phyloP scores from a whole-genome alignment of 1,140 invertebrate genomes.

The Danaus plexippus region DNA sequence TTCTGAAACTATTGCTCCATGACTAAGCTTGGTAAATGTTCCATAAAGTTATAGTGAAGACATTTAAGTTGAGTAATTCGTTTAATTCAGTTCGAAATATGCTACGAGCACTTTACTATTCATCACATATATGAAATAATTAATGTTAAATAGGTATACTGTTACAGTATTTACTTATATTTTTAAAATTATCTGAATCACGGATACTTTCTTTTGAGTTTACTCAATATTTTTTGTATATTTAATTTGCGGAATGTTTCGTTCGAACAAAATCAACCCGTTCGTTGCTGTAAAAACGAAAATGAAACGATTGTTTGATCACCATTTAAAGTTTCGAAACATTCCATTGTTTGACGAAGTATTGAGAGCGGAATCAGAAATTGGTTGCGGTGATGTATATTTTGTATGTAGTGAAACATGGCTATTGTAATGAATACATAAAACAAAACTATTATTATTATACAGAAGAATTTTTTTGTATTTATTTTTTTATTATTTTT shows the following conservation, averaged over 20 bases:
- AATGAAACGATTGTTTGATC: conserved; percentile 52
- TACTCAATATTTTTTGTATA: too few species aligned
- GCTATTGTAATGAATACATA: conserved; percentile 1
- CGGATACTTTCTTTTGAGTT: too few species aligned
- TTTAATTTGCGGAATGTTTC: conserved; percentile 2
- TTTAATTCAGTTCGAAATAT: background rate
- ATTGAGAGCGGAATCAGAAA: conserved; percentile 35
- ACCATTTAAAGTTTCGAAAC: conserved; percentile 58
- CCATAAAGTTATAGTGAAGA: conserved; percentile 3
- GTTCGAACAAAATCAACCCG: conserved; percentile 13
- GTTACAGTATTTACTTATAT: too few species aligned
- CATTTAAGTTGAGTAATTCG: conserved; percentile 1
- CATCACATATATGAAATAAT: too few species aligned
- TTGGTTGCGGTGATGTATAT: conserved; percentile 7
- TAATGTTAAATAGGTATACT: too few species aligned
- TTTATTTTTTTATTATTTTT: too few species aligned
- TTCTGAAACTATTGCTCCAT: conserved; percentile 2
- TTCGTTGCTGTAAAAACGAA: conserved; percentile 18
- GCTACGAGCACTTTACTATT: too few species aligned
- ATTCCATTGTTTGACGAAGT: conserved; percentile 40
- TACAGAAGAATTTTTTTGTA: too few species aligned
- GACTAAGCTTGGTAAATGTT: conserved; percentile 2
- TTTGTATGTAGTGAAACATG: too few species aligned
- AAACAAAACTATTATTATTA: background rate
- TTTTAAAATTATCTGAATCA: too few species aligned